Base-by-base conservation (phyloP, 2,888 invertebrate species). In the Dione juno region DNA sequence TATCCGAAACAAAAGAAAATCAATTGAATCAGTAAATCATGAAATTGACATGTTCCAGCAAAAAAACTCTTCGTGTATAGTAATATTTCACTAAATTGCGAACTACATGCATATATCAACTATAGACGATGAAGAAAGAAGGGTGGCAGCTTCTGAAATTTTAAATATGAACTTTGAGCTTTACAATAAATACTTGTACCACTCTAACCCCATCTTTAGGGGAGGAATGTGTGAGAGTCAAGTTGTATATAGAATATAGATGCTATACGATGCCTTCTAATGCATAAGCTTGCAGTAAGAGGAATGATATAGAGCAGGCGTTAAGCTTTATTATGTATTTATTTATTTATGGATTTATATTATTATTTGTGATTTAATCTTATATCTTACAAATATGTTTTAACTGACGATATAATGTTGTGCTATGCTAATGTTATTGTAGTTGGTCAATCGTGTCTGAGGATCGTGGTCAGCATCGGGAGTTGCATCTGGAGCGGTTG, bases 211-310 rank as follows among this genome's bases (percentile, higher is more conserved):
- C 48, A 21, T 58, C 58, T 58, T 58, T 67, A 58, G 67, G 58
- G 67, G 48, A 21, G 28, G 19, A 66, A 66, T 58, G 43, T 57
- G 45, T 66, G 66, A 48, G 19, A 66, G 48, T 37, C 66, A 45
- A 45, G 57, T 11, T 52, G 52, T 65, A 65, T 63, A 48, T 28
- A n/a, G n/a, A n/a, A n/a, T n/a, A 28, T 52, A 52, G 40, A 48
- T 19, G 37, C 48, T 48, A 35, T 58, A 48, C 57, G 37, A 57
- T 37, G 57, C 37, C 66, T 67, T 48, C 50, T 59, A 58, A 67
- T 58, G 58, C 67, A 40, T 67, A 40, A 16, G 19, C 45, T 45
- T 54, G 28, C 13, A n/a, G 14, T 48, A 16, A 63, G 48, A 63
- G 48, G 35, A 48, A 58, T 53, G 19, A 16, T 8, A 3, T 5